A percentile compares a stretch with the other conserved stretches of the same genome.
Evolutionary conservation across 2,888 invertebrate genomes (phyloP).

Genomic region (Plebejus melissa): DNA sequence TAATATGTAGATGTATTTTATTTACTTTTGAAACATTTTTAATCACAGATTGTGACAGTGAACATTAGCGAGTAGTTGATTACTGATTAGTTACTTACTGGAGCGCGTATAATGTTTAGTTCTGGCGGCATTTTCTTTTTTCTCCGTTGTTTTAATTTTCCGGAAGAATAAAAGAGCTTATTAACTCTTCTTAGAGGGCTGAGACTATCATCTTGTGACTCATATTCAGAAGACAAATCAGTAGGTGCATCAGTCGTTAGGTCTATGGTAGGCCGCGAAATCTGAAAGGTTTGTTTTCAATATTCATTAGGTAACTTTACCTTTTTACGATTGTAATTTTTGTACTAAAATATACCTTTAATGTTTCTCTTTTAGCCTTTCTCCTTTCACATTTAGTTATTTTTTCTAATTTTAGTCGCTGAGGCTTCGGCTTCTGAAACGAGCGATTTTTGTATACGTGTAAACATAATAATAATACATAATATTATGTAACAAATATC

Average conservation of each 20-base stretch:
- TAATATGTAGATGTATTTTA: too few species aligned
- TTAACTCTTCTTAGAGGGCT: conserved; percentile 68
- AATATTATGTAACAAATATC: too few species aligned
- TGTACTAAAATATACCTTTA: conserved; percentile 65
- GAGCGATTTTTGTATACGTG: background rate
- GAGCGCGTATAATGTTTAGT: conserved; percentile 68
- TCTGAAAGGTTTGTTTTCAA: conserved; percentile 50
- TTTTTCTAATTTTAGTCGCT: conserved; percentile 63
- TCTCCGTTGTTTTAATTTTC: conserved; percentile 61
- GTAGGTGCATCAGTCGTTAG: conserved; percentile 84
- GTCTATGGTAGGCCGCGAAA: conserved; percentile 79
- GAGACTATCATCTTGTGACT: conserved; percentile 67
- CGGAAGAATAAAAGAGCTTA: conserved; percentile 59
- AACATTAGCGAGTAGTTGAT: too few species aligned
- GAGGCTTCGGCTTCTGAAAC: conserved; percentile 58
- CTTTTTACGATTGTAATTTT: background rate
- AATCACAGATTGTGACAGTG: too few species aligned
- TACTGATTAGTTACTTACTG: conserved; percentile 46
- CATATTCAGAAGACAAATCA: conserved; percentile 82
- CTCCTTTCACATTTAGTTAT: conserved; percentile 65
- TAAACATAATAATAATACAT: background rate
- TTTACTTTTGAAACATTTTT: too few species aligned
- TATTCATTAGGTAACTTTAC: background rate
- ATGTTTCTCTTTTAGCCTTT: conserved; percentile 75
- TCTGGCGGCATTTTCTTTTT: conserved; percentile 78